Evolutionary conservation across 2,113 vertebrate species (phyloP), one percentile per base, ranked within the genome.

Genomic region (Solea senegalensis): DNA sequence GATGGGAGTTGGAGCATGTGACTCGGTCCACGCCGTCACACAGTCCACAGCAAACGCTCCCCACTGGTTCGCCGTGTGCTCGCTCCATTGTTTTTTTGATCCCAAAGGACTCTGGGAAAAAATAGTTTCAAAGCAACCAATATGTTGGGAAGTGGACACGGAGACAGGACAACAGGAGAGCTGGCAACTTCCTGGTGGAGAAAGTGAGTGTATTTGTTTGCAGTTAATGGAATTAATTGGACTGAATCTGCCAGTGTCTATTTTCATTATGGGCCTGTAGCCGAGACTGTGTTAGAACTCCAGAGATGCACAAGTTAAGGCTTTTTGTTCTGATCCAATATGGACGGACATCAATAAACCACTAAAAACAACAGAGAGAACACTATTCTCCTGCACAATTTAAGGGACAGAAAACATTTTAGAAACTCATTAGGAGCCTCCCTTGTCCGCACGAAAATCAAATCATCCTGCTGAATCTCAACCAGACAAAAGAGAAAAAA

Each of bases 221-320:
- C 11, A 11, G 79, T 66, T 77, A 39, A 83, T 81, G 74, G 77
- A 83, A 86, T 88, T 86, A 86, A 87, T 72, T 81, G 85, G 84
- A 85, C 21, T 70, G 52, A 65, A 83, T 83, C 74, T 52, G 74
- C 72, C 74, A 76, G 78, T 61, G 65, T 80, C 61, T 74, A 11
- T 88, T 70, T 68, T 80, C 49, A 73, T 58, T 45, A 64, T 56
- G 80, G 81, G 74, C 84, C 84, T 40, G 13, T 57, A 45, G 70
- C 77, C 78, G 80, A n/a, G 59, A 70, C 49, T 71, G 72, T 72
- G 51, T 44, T 53, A 81, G 55, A 65, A 69, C 50, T 72, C 60
- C 80, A 76, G 68, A 58, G 67, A 75, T 5, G 40, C 48, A 57
- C 81, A 72, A 65, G 76, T 82, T 75, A 70, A 66, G 56, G 77